A percentile compares a stretch with the other conserved stretches of the same genome.
Evolutionary conservation across 2,888 invertebrate genomes (phyloP).

Genomic region (Philonicus albiceps): DNA sequence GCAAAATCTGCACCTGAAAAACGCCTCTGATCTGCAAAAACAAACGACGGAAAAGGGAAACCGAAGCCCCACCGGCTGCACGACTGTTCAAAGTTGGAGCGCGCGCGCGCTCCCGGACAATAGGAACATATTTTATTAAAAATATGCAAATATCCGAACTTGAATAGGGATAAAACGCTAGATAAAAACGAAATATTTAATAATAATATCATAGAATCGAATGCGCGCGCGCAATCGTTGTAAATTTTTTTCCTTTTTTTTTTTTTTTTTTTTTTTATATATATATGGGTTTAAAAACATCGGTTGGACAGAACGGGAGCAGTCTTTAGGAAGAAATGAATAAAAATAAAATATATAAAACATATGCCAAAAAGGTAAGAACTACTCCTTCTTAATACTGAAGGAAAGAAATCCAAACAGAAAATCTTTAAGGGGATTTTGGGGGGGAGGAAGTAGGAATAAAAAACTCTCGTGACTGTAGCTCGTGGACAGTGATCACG

Average conservation of each 20-base stretch:
- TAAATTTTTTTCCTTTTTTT: too few relatives aligned
- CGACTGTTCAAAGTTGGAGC: not conserved
- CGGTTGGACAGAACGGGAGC: not conserved
- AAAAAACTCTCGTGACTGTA: not conserved
- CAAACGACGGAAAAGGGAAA: not conserved
- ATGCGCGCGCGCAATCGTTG: not conserved
- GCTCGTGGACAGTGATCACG: conserved; percentile 5
- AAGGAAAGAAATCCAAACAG: not conserved
- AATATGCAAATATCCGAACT: not conserved
- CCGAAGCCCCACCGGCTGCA: not conserved
- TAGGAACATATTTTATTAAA: conserved; percentile 15
- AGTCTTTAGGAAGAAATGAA: not conserved
- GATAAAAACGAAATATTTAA: conserved; percentile 16
- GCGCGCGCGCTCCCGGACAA: not conserved
- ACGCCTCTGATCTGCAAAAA: not conserved
- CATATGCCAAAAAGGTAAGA: not conserved
- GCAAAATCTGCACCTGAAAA: not conserved
- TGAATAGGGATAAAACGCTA: not conserved
- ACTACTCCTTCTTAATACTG: not conserved
- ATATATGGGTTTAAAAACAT: not conserved
- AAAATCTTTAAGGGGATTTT: not conserved
- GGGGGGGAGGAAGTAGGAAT: not conserved
- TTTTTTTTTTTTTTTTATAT: too few relatives aligned
- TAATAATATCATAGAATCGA: not conserved
- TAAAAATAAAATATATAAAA: not conserved